Percentiles rank a stretch among this genome's conserved stretches.
phyloP scores from a whole-genome alignment of 2,888 invertebrate species.

The Gari tellinella region DNA sequence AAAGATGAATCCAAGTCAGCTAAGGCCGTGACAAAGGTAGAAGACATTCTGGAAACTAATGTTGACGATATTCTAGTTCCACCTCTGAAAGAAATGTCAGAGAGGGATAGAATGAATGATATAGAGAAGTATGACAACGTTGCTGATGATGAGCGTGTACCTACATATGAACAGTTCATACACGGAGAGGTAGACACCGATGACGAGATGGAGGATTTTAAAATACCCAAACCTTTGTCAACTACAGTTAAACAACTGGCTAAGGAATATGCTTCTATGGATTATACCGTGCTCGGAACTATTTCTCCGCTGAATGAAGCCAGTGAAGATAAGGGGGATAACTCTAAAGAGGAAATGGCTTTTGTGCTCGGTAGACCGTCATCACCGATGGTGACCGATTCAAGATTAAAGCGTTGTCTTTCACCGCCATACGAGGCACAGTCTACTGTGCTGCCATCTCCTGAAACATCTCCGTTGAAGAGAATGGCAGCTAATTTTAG shows the following conservation, averaged over 20 bases:
- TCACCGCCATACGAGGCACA: constrained; percentile 50
- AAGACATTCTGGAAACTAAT: constrained; percentile 20
- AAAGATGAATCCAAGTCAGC: not conserved
- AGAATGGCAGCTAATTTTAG: constrained; percentile 39
- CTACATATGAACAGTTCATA: constrained; percentile 55
- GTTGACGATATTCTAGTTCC: constrained; percentile 50
- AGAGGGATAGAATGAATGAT: constrained; percentile 54
- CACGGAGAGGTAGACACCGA: constrained; percentile 28
- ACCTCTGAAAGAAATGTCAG: constrained; percentile 46
- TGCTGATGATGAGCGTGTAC: constrained; percentile 45
- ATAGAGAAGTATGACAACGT: constrained; percentile 54
- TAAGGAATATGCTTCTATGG: constrained; percentile 55
- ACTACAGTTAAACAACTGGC: constrained; percentile 11
- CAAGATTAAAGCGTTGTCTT: constrained; percentile 44
- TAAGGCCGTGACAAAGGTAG: constrained; percentile 7
- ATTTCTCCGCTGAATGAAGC: constrained; percentile 71
- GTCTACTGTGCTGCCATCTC: constrained; percentile 43
- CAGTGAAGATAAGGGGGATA: constrained; percentile 23
- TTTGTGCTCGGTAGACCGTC: constrained; percentile 76
- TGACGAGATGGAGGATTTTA: constrained; percentile 7
- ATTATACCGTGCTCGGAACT: constrained; percentile 77
- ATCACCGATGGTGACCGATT: constrained; percentile 45
- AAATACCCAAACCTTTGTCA: constrained; percentile 14
- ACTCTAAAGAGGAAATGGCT: constrained; percentile 68
- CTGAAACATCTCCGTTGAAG: constrained; percentile 36